These are phyloP conservation scores for Spilosoma lubricipeda DNA, from an alignment of 2,888 invertebrate species.

Conservation along the genomic window DNA sequence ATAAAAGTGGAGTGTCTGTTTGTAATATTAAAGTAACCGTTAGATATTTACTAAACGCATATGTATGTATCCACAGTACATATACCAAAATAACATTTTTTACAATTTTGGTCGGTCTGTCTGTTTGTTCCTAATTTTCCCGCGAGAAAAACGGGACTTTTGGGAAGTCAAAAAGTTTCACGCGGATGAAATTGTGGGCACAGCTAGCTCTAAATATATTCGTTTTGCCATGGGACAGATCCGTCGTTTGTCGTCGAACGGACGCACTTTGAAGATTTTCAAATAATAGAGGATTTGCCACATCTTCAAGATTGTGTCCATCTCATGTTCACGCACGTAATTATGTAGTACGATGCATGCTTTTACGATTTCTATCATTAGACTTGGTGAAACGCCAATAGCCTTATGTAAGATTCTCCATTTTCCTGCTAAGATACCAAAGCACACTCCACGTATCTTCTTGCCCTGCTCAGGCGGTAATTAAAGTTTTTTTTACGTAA, in stretches of 20 bases:
- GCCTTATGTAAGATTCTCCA: constrained; percentile 47
- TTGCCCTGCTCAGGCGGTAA: constrained; percentile 52
- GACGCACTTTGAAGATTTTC: constrained; percentile 47
- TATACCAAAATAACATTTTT: too few relatives aligned
- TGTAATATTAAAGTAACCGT: too few relatives aligned
- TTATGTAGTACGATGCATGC: constrained; percentile 33
- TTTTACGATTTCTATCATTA: too few relatives aligned
- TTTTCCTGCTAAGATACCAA: constrained; percentile 46
- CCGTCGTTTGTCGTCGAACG: constrained; percentile 14
- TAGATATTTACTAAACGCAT: too few relatives aligned
- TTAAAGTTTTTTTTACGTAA: constrained; percentile 52
- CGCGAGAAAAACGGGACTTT: too few relatives aligned
- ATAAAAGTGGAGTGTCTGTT: too few relatives aligned
- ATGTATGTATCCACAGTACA: too few relatives aligned
- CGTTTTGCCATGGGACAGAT: constrained; percentile 36
- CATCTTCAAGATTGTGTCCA: constrained; percentile 48
- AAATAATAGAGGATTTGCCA: constrained; percentile 46
- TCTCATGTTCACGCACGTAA: constrained; percentile 43
- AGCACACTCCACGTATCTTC: constrained; percentile 48
- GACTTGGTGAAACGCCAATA: neutral
- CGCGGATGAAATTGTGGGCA: too few relatives aligned
- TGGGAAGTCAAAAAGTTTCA: too few relatives aligned
- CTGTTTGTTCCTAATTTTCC: too few relatives aligned
- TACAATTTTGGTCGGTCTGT: too few relatives aligned
- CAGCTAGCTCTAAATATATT: constrained; percentile 45